Evolutionary conservation across 2,797 vertebrate genomes (phyloP), one percentile per base, ranked within the genome.

Genomic region (Tolypeutes matacus): DNA sequence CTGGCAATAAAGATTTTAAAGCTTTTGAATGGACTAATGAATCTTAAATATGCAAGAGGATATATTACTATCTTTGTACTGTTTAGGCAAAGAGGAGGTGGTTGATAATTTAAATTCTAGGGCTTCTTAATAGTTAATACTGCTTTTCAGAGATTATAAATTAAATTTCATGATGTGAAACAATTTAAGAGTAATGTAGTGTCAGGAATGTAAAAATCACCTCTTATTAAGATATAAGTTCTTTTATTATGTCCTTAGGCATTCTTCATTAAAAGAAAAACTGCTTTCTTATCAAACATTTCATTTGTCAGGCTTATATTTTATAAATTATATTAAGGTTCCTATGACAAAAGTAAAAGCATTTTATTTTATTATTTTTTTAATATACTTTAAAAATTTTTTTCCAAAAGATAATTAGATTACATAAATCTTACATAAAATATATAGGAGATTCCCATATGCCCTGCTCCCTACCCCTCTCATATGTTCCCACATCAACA

Each of bases 211-310:
- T 67, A 62, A 73, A 95, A 95, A 92, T 86, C 46, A 77, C 15
- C 65, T 86, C 25, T 76, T 93, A 34, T 49, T 94, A 85, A 70
- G 65, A 67, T 7, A n/a, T 70, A 76, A 42, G 2, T 88, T 95
- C 49, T 92, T 78, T 85, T 31, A 67, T 64, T 73, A 76, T 39
- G 29, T 27, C 25, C 82, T 39, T 92, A 84, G 34, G 76, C 18
- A 93, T 85, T 76, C 27, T 31, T 36, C 14, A 84, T 46, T 67
- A 67, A 94, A 92, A 95, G 39, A 80, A 86, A 82, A 89, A 92
- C 7, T 89, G 49, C 9, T 95, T 92, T 72, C 69, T 92, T 76
- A 94, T 42, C 56, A 96, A 89, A 87, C 91, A 51, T 82, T 93
- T 85, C 13, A 77, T 3, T 65, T 93, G 39, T 75, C 58, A 87